phyloP scores from a whole-genome alignment of 2,797 vertebrate genomes.

The Rhinichthys osculus region DNA sequence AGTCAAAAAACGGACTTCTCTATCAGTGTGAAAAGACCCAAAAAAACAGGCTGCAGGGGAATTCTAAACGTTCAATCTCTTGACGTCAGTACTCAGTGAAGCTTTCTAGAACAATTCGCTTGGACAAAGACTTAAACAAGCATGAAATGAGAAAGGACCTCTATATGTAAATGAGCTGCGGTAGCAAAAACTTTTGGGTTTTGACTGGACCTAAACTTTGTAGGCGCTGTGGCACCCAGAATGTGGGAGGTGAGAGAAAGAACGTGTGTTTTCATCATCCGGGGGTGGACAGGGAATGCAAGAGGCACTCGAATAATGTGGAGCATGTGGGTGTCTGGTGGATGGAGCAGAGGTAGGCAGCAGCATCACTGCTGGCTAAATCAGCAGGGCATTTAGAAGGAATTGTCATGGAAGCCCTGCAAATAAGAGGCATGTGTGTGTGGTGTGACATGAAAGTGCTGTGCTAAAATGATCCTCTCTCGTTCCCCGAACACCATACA shows the following conservation, averaged over 20 bases:
- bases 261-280: constrained; percentile 37
- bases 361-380: constrained; percentile 34
- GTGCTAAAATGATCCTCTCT: constrained; percentile 12
- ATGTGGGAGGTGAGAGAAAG: constrained; percentile 35
- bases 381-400: constrained; percentile 28
- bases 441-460: not conserved
- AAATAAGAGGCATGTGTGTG: constrained; percentile 14
- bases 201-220: constrained; percentile 11
- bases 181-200: constrained; percentile 11
- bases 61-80: not conserved
- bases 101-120: not conserved
- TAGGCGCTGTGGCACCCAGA: constrained; percentile 1
- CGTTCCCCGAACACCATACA: not conserved
- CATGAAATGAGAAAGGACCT: constrained; percentile 7
- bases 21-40: not conserved
- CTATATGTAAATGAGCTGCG: not conserved
- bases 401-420: constrained; percentile 25
- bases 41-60: not conserved
- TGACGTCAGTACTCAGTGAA: not conserved
- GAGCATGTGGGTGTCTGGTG: constrained; percentile 45
- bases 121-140: constrained; percentile 2
- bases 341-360: constrained; percentile 19
- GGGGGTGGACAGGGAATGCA: constrained; percentile 41
- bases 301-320: constrained; percentile 37
- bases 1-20: not conserved